Percentiles rank a stretch among this genome's conserved stretches.
phyloP scores from a whole-genome alignment of 2,888 invertebrate species.

The Trissonchulus sp. region DNA sequence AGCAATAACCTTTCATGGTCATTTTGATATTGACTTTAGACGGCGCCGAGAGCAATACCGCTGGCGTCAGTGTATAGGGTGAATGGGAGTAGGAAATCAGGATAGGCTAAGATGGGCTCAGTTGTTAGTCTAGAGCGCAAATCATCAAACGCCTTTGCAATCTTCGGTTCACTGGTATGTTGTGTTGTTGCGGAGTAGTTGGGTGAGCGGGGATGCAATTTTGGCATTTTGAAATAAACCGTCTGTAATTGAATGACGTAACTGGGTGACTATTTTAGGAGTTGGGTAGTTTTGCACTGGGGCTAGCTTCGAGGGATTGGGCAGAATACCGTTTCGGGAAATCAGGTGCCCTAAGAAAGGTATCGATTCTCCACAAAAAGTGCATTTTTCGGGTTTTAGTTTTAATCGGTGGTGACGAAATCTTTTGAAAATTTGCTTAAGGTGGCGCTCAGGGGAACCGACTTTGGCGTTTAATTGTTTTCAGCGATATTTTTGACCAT shows the following conservation, averaged over 20 bases:
- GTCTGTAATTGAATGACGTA: no score
- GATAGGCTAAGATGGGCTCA: no score
- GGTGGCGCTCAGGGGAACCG: no score
- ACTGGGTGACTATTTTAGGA: conserved; percentile 6
- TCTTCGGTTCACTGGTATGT: conserved; percentile 25
- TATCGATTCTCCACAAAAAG: background rate
- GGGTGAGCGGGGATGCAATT: conserved; percentile 4
- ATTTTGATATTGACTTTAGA: background rate
- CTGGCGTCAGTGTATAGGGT: no score
- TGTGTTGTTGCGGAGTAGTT: background rate
- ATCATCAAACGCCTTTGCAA: conserved; percentile 1
- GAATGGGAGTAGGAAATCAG: no score
- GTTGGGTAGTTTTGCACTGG: background rate
- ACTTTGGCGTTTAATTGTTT: no score
- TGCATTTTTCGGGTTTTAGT: conserved; percentile 13
- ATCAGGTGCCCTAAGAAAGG: conserved; percentile 16
- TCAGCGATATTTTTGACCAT: no score
- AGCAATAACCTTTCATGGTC: no score
- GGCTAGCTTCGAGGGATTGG: background rate
- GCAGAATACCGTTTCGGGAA: no score
- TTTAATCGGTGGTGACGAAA: background rate
- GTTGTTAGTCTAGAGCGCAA: conserved; percentile 23
- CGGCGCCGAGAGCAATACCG: no score
- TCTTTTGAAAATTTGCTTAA: background rate
- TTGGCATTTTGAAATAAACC: conserved; percentile 3